Evolutionary conservation across 1,140 invertebrate species (phyloP).

Genomic region (Dufourea novaeangliae): DNA sequence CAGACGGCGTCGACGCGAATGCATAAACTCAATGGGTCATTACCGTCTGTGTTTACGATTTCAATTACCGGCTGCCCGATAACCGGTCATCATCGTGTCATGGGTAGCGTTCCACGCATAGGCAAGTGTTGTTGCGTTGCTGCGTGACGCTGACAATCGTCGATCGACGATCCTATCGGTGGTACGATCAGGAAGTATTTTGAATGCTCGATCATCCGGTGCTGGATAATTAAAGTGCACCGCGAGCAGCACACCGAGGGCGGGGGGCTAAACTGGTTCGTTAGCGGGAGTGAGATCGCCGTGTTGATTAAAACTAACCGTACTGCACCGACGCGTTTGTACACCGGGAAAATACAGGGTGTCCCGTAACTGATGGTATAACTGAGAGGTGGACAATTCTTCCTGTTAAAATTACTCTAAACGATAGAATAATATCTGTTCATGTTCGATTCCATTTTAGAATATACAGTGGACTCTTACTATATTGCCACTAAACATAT

Average conservation of each 20-base stretch:
- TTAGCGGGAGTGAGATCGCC: constrained; percentile 42
- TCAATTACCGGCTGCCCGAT: constrained; percentile 59
- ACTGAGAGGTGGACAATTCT: no score
- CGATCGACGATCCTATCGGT: neutral
- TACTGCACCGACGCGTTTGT: neutral
- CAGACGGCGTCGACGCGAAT: constrained; percentile 60
- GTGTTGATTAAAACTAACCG: constrained; percentile 25
- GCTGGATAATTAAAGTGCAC: constrained; percentile 41
- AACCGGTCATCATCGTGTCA: constrained; percentile 35
- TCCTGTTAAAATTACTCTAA: no score
- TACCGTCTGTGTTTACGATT: constrained; percentile 65
- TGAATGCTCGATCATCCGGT: constrained; percentile 33
- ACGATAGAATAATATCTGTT: no score
- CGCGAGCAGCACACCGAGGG: neutral
- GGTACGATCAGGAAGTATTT: constrained; percentile 18
- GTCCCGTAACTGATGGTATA: no score
- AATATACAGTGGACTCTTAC: no score
- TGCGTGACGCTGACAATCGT: neutral
- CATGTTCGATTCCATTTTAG: no score
- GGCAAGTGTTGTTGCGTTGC: neutral
- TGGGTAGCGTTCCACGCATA: constrained; percentile 24
- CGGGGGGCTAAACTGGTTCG: constrained; percentile 47
- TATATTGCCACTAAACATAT: no score
- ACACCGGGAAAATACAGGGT: neutral
- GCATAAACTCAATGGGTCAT: constrained; percentile 63